These are phyloP conservation scores for Spodoptera frugiperda DNA, from an alignment of 1,140 invertebrate species.

Conservation along the genomic window DNA sequence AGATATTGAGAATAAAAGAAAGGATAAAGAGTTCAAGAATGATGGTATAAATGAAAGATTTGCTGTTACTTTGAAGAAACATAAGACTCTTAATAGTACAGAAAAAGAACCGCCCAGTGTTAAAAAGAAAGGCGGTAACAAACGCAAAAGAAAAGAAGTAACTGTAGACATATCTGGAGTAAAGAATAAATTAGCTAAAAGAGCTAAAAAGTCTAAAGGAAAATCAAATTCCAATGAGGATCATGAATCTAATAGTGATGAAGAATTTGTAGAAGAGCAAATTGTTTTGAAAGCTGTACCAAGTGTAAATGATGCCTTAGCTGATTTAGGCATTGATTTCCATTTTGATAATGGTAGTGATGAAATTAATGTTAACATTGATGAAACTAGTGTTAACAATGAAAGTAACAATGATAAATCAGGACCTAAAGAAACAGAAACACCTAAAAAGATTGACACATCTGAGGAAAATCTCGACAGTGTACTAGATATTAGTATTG, in stretches of 20 bases:
- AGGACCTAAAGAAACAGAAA: neutral
- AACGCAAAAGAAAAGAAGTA: conserved; percentile 74
- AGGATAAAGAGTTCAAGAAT: conserved; percentile 23
- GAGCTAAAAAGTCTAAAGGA: conserved; percentile 51
- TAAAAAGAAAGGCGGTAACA: conserved; percentile 65
- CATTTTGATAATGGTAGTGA: conserved; percentile 54
- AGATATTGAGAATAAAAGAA: neutral
- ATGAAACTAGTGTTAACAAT: neutral
- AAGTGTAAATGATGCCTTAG: conserved; percentile 81
- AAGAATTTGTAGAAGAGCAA: conserved; percentile 56
- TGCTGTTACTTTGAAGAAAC: conserved; percentile 79
- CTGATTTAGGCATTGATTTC: conserved; percentile 73
- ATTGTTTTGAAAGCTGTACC: conserved; percentile 75
- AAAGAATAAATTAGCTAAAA: conserved; percentile 59
- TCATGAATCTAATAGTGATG: conserved; percentile 54
- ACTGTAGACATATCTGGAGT: conserved; percentile 56
- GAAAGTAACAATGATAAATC: neutral
- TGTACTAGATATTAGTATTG: conserved; percentile 32
- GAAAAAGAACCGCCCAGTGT: conserved; percentile 61
- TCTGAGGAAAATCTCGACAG: conserved; percentile 41
- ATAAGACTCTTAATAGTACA: conserved; percentile 72
- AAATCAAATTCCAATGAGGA: conserved; percentile 47
- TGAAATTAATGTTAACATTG: neutral
- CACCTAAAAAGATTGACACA: conserved; percentile 4
- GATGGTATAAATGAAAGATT: conserved; percentile 65